Base-by-base conservation (phyloP, 2,888 invertebrate species). In the Cecidostiba fungosa region DNA sequence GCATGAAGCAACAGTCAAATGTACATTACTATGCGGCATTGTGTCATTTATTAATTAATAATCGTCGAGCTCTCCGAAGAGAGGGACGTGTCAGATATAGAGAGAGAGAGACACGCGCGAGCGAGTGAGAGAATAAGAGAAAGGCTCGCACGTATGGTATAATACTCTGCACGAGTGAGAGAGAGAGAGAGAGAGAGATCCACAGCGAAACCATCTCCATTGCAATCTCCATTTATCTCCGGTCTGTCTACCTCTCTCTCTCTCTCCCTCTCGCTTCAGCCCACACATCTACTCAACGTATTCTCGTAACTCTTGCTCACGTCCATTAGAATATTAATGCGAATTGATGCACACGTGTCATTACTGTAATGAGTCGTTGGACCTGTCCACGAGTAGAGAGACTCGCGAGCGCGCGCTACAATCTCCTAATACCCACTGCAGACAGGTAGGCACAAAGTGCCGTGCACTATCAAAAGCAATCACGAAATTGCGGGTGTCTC, bases 251-350 rank as follows among this genome's bases (percentile, higher is more conserved):
- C 29, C 81, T 77, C 73, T 74, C 85, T 79, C 77, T 66, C 82
- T 66, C 85, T 76, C 79, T 69, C n/a, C n/a, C 86, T 76, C 85
- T 54, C 66, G 77, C 86, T 29, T 72, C 70, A 32, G 78, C 73
- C 72, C 82, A 86, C 77, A 78, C 54, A 84, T 79, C 50, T 72
- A 62, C 73, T 72, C 54, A 72, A 23, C 69, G 82, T 87, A 76
- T 72, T 74, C 72, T 69, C 79, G 77, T 86, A 79, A 85, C 83
- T 80, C 87, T 87, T 84, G 74, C 87, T 85, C 87, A 85, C 90
- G 89, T 91, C 92, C 92, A 92, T 92, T 92, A 92, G 92, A 92
- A 92, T 92, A 92, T 92, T 92, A 92, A 92, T 92, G 91, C 91
- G 92, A 92, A 92, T 92, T 92, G 92, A 92, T 92, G 92, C 92